These are phyloP conservation scores for Hyposoter didymator DNA, from an alignment of 2,888 invertebrate genomes.

Conservation along the genomic window DNA sequence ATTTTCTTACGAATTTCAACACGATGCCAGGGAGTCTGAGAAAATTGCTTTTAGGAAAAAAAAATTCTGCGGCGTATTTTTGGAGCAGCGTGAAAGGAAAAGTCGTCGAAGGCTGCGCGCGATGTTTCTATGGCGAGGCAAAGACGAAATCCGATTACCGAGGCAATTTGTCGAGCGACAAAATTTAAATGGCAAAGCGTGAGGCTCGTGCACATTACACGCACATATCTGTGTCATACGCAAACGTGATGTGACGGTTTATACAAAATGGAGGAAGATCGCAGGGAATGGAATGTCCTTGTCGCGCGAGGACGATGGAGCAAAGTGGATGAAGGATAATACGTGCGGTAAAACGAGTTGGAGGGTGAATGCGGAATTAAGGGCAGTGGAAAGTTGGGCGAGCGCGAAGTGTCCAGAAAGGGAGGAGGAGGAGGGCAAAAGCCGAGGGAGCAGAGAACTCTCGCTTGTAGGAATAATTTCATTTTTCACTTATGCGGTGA, in stretches of 20 bases:
- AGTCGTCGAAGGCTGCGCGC: not conserved
- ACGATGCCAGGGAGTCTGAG: no score
- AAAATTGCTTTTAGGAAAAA: not conserved
- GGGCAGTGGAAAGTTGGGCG: slow-evolving; percentile 50
- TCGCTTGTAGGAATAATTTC: slow-evolving; percentile 76
- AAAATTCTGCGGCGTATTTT: not conserved
- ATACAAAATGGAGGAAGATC: slow-evolving; percentile 49
- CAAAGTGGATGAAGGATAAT: slow-evolving; percentile 82
- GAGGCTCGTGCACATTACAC: not conserved
- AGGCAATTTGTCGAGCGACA: slow-evolving; percentile 83
- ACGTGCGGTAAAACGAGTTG: slow-evolving; percentile 78
- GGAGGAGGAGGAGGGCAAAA: not conserved
- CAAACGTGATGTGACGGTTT: slow-evolving; percentile 15
- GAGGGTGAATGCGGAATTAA: slow-evolving; percentile 83
- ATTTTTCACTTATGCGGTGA: slow-evolving; percentile 78
- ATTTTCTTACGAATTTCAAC: not conserved
- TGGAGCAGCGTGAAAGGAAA: not conserved
- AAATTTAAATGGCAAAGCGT: slow-evolving; percentile 84
- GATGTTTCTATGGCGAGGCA: slow-evolving; percentile 25
- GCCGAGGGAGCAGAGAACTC: not conserved
- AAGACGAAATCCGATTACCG: slow-evolving; percentile 79
- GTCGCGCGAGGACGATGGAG: slow-evolving; percentile 69
- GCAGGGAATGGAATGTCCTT: slow-evolving; percentile 79
- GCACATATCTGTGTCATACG: slow-evolving; percentile 1
- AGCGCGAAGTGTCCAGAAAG: not conserved